Evolutionary conservation across 2,797 vertebrate species (phyloP).

Genomic region (Pelobates cultripes): DNA sequence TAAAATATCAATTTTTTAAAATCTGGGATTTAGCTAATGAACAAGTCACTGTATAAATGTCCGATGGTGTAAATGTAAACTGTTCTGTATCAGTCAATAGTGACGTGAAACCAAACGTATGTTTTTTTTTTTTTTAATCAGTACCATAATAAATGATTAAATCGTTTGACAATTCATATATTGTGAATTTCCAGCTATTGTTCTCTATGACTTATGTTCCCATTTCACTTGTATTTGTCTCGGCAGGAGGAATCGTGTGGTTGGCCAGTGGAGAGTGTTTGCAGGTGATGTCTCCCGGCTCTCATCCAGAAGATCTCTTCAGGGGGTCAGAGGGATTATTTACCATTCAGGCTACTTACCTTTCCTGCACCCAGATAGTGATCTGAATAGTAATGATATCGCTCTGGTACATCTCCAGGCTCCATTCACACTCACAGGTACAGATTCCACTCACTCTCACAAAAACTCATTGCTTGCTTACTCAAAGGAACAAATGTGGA

Average conservation of each 20-base stretch:
- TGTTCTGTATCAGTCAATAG: no score
- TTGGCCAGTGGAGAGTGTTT: slow-evolving; percentile 83
- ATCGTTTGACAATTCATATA: no score
- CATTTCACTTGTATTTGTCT: not conserved
- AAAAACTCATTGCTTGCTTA: no score
- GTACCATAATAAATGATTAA: no score
- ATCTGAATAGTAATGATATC: slow-evolving; percentile 90
- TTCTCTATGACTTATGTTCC: not conserved
- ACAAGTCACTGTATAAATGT: no score
- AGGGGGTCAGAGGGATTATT: slow-evolving; percentile 83
- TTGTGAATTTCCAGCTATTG: no score
- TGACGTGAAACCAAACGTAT: no score
- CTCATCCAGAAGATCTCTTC: slow-evolving; percentile 71
- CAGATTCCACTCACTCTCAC: not conserved
- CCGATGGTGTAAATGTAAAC: no score
- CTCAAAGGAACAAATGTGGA: no score
- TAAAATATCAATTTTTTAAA: no score
- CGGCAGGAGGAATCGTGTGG: slow-evolving; percentile 78
- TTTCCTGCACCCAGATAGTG: slow-evolving; percentile 83
- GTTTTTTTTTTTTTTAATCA: no score
- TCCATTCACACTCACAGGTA: slow-evolving; percentile 83
- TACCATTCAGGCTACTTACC: slow-evolving; percentile 89
- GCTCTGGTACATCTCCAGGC: slow-evolving; percentile 81
- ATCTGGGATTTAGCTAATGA: no score
- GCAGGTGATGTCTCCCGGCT: slow-evolving; percentile 83